A percentile compares a stretch with the other conserved stretches of the same genome.
These are phyloP conservation scores for Pomatostomus ruficeps DNA, from an alignment of 2,113 vertebrate genomes.

Conservation along the genomic window DNA sequence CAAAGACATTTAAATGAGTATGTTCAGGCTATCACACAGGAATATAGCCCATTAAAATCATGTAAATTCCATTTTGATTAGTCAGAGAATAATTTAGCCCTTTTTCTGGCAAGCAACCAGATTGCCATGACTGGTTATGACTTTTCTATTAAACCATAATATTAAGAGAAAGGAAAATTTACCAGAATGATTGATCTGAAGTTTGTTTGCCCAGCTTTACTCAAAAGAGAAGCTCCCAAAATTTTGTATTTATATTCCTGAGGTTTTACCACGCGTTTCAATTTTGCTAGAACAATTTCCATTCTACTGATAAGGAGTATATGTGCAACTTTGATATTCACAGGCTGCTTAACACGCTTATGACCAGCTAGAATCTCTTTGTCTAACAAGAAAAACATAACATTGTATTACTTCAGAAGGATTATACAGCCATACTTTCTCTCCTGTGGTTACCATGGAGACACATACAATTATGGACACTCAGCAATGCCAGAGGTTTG, in stretches of 20 bases:
- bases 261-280: not conserved
- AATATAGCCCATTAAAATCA: not conserved
- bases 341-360: not conserved
- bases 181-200: not conserved
- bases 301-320: not conserved
- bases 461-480: not conserved
- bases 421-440: not conserved
- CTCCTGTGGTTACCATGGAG: conserved; percentile 38
- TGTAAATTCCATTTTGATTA: not conserved
- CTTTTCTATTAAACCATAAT: not conserved
- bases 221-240: not conserved
- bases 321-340: not conserved
- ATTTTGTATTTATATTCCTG: not conserved
- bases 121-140: not conserved
- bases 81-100: not conserved
- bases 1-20: not conserved
- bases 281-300: not conserved
- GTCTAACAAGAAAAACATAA: not conserved
- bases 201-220: not conserved
- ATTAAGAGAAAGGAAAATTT: not conserved
- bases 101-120: not conserved
- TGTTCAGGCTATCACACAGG: not conserved
- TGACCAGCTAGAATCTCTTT: not conserved
- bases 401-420: not conserved
- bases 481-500: conserved; percentile 9